Evolutionary conservation across 2,797 vertebrate genomes (phyloP), one percentile per base, ranked within the genome.

Genomic region (Mormyrus proboscirostris): DNA sequence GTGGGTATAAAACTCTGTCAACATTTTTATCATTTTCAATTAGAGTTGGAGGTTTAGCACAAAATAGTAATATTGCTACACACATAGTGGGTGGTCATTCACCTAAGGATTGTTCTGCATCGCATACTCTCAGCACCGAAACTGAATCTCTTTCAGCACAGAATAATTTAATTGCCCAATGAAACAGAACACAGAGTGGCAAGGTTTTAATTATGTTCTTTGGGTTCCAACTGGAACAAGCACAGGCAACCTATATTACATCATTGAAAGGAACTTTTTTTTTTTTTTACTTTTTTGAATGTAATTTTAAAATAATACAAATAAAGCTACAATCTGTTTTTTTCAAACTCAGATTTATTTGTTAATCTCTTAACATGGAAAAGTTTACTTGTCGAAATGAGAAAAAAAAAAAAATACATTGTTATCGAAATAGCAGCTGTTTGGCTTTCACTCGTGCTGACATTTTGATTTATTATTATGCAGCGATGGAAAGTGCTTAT

Each of bases 21-120:
- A 86, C 55, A 19, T 69, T 50, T 73, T 55, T 87, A 83, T 84
- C 89, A 87, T 87, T 85, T 88, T 90, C 87, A 53, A 84, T 88
- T 85, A 44, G 79, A 86, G 3, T n/a, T 25, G 7, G 50, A 62
- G 51, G 16, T 41, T 65, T 86, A 65, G 44, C 49, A 33, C 83
- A 86, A 59, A 88, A 88, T 53, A 88, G 50, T 86, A 85, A 73
- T 29, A 47, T 59, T 10, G 16, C 19, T 51, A 7, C 16, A 88
- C 7, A 10, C 82, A n/a, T 69, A 14, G 88, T 88, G 89, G 89
- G 89, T 88, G 89, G 89, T 22, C 89, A 62, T 25, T 3, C 19
- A 19, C 57, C 89, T 29, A 69, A 69, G 65, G 22, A 33, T 65
- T 55, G 84, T 50, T 73, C 83, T 73, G 76, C 57, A 86, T 59